A percentile compares a stretch with the other conserved stretches of the same genome.
Evolutionary conservation across 2,797 vertebrate genomes (phyloP).

Genomic region (Fundulus diaphanus): DNA sequence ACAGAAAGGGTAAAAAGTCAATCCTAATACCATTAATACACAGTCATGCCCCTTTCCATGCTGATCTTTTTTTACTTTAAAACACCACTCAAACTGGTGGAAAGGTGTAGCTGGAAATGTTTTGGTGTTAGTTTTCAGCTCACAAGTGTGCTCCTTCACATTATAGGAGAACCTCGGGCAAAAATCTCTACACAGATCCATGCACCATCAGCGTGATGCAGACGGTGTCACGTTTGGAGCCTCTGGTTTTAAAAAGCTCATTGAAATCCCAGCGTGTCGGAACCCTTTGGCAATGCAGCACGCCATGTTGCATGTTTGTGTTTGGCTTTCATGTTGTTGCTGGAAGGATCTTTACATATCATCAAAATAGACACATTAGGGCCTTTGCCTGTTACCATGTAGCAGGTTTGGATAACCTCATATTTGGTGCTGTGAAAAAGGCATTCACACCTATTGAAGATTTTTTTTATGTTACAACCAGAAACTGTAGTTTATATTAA

Average conservation of each 20-base stretch:
- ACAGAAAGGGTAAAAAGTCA: conserved; percentile 56
- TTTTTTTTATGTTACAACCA: not conserved
- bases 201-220: conserved; percentile 32
- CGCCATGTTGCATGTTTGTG: conserved; percentile 5
- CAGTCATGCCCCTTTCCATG: conserved; percentile 53
- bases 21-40: conserved; percentile 76
- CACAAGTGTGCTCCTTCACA: conserved; percentile 19
- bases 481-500: not conserved
- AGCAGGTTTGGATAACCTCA: not conserved
- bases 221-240: conserved; percentile 30
- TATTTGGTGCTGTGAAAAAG: not conserved
- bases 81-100: conserved; percentile 21
- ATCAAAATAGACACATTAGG: conserved; percentile 14
- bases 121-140: conserved; percentile 35
- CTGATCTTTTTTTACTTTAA: conserved; percentile 33
- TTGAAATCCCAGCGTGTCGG: conserved; percentile 38
- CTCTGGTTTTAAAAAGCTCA: conserved; percentile 42
- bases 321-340: conserved; percentile 33
- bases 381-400: not conserved
- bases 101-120: conserved; percentile 5
- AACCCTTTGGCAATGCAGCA: conserved; percentile 30
- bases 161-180: conserved; percentile 26
- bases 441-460: not conserved
- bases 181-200: conserved; percentile 26
- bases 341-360: conserved; percentile 15